Evolutionary conservation across 2,113 vertebrate genomes (phyloP).

Genomic region (Catagonus wagneri): DNA sequence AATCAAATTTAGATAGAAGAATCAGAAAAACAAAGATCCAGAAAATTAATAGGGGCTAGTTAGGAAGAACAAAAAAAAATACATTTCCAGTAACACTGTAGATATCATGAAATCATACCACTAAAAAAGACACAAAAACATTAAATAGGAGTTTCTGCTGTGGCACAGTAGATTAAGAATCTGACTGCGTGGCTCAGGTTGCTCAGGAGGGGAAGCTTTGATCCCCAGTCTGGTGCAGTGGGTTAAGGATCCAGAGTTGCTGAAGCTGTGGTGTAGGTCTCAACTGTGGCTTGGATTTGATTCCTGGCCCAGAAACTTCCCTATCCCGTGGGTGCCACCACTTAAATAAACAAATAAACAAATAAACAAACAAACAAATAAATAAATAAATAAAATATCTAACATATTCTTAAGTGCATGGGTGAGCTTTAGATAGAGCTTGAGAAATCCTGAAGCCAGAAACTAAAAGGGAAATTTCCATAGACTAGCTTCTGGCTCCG

Average conservation of each 20-base stretch:
- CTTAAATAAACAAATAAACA: too few relatives aligned
- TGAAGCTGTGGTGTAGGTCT: too few relatives aligned
- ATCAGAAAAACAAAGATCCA: neutral
- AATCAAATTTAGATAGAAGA: neutral
- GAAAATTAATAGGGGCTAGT: neutral
- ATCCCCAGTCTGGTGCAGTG: too few relatives aligned
- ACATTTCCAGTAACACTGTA: neutral
- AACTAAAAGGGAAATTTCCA: constrained; percentile 27
- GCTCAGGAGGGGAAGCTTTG: too few relatives aligned
- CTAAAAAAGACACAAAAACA: constrained; percentile 31
- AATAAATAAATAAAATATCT: neutral
- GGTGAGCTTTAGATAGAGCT: neutral
- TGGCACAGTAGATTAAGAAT: too few relatives aligned
- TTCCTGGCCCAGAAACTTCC: too few relatives aligned
- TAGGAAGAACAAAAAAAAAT: constrained; percentile 12
- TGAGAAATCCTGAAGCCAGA: constrained; percentile 5
- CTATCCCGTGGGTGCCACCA: too few relatives aligned
- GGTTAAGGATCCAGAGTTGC: too few relatives aligned
- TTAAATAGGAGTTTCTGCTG: neutral
- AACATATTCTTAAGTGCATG: neutral
- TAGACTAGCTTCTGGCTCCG: neutral
- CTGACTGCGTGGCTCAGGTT: too few relatives aligned
- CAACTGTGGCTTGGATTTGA: too few relatives aligned
- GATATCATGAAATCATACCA: neutral
- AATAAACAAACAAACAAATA: too few relatives aligned